phyloP scores from a whole-genome alignment of 2,888 invertebrate genomes.

The Abscondita cerata region DNA sequence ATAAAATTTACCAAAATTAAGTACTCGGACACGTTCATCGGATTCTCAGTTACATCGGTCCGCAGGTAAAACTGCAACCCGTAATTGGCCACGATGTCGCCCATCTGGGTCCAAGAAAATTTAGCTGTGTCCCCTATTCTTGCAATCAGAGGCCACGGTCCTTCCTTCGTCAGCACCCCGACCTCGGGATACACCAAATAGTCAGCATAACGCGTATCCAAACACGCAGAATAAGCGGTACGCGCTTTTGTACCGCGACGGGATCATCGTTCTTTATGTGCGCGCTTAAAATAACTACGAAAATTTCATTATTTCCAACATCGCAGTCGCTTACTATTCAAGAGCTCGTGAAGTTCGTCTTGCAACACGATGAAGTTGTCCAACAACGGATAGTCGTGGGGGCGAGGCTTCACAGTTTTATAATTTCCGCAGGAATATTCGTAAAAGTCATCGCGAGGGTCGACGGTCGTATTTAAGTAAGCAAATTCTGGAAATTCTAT shows the following conservation, averaged over 20 bases:
- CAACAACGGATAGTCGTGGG: conserved; percentile 48
- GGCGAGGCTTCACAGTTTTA: conserved; percentile 54
- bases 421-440: conserved; percentile 60
- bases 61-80: conserved; percentile 55
- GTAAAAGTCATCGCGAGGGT: conserved; percentile 61
- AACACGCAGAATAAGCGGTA: conserved; percentile 53
- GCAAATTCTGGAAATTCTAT: no score
- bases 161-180: conserved; percentile 47
- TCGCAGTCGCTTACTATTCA: neutral
- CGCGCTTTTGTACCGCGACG: conserved; percentile 53
- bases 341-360: conserved; percentile 48
- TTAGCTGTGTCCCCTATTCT: conserved; percentile 20
- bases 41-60: conserved; percentile 49
- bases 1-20: conserved; percentile 49
- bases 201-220: conserved; percentile 45
- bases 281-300: conserved; percentile 50
- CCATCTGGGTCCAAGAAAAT: conserved; percentile 52
- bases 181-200: conserved; percentile 48
- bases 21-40: conserved; percentile 48
- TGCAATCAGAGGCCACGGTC: conserved; percentile 52
- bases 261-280: conserved; percentile 45
- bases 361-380: conserved; percentile 58
- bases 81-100: conserved; percentile 51
- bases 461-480: conserved; percentile 34
- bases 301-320: conserved; percentile 12